Evolutionary conservation across 1,140 invertebrate species (phyloP), one percentile per base, ranked within the genome.

Genomic region (Andrena cerasifolii): DNA sequence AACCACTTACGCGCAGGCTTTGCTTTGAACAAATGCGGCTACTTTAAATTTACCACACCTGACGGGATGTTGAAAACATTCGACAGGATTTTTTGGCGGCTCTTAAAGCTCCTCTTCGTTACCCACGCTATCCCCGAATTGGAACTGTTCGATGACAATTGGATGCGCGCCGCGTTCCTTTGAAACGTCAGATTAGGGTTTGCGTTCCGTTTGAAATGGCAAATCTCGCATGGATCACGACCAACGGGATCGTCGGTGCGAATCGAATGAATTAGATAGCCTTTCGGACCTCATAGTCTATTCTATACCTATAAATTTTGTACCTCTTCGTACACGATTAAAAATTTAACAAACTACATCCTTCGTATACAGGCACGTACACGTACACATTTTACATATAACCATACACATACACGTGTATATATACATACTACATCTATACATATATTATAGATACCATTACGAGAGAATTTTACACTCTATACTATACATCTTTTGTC

Each of bases 221-320:
- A 14, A 40, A 76, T 10, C 31, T 68, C 53, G 31, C 24, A 28
- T 28, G n/a, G 33, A 14, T 47, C 33, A 49, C 58, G 36, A 28
- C 49, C 71, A 56, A 72, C 59, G 72, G 36, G 47, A 68, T 79
- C 26, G 53, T 79, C 54, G 45, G 45, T 6, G 67, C 54, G 51
- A 87, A 67, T 66, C 72, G 59, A 82, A 79, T 65, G 74, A 79
- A 82, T 78, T 89, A 87, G 79, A 81, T 82, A 88, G 84, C 87
- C 85, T 85, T 87, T 79, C 81, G 70, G 68, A 88, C 82, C 83
- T 84, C 78, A 87, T 84, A 80, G 79, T 68, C 86, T 88, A 87
- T 76, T 84, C 83, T 84, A 79, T 84, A 82, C 74, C 82, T 86
- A 82, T 87, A 88, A 88, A 82, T 88, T 88, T 88, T 88, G 70